phyloP scores from a whole-genome alignment of 30 jellyfish, hydroid and myxozoan genomes.

The Turritopsis dohrnii region DNA sequence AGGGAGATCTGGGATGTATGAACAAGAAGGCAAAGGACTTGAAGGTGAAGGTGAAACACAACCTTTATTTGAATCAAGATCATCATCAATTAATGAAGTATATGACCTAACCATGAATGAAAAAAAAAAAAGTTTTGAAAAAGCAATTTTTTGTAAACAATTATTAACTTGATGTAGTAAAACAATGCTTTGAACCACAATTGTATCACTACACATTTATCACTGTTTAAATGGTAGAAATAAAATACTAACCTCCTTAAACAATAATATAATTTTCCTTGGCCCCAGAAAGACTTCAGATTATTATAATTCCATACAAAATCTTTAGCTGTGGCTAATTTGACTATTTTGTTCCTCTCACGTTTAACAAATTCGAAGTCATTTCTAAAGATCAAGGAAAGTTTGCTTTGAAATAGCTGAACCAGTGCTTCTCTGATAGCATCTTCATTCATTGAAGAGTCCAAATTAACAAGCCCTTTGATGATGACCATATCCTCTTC shows the following conservation, averaged over 20 bases:
- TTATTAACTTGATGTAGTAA: not conserved
- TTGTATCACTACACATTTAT: not conserved
- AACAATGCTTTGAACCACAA: not conserved
- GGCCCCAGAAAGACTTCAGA: not conserved
- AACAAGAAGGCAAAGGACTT: too few relatives aligned
- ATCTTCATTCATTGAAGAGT: not conserved
- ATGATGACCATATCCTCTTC: not conserved
- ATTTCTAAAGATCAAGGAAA: not conserved
- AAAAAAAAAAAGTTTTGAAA: not conserved
- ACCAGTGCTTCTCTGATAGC: not conserved
- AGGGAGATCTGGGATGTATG: too few relatives aligned
- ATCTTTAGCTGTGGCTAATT: not conserved
- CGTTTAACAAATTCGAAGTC: not conserved
- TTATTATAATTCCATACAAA: not conserved
- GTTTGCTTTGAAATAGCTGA: not conserved
- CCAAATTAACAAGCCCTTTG: not conserved
- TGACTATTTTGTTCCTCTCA: not conserved
- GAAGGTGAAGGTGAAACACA: too few relatives aligned
- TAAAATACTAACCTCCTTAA: not conserved
- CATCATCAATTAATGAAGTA: slow-evolving; percentile 5
- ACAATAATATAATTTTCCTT: not conserved
- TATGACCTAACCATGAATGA: not conserved
- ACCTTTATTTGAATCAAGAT: too few relatives aligned
- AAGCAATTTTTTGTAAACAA: not conserved
- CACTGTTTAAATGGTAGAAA: not conserved